phyloP scores from a whole-genome alignment of 2,113 vertebrate genomes.

The Strix uralensis region DNA sequence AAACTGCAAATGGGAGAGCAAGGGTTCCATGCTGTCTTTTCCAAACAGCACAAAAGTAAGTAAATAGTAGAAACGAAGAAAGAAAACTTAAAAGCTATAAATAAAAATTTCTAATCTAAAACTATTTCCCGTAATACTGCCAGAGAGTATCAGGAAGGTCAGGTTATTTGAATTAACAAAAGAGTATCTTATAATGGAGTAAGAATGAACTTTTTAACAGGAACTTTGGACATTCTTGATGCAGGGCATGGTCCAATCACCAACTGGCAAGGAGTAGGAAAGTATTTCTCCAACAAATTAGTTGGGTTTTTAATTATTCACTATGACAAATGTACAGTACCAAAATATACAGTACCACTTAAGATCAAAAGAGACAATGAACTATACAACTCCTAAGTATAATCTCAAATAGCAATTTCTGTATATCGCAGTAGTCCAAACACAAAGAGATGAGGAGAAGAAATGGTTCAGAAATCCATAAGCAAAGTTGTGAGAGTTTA shows the following conservation, averaged over 20 bases:
- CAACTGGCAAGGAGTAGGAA: neutral
- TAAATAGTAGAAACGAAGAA: neutral
- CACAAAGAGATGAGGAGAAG: neutral
- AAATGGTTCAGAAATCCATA: neutral
- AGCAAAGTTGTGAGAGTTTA: neutral
- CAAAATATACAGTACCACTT: neutral
- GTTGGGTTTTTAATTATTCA: neutral
- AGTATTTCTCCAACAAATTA: neutral
- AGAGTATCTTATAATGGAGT: neutral
- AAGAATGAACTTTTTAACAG: neutral
- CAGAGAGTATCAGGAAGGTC: neutral
- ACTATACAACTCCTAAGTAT: neutral
- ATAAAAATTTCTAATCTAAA: neutral
- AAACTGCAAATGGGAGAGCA: neutral
- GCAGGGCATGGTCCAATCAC: neutral
- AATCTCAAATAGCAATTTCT: neutral
- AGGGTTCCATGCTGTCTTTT: neutral
- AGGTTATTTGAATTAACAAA: neutral
- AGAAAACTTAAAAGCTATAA: neutral
- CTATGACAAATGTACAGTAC: neutral
- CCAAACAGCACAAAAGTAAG: neutral
- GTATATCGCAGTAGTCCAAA: neutral
- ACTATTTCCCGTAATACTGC: neutral
- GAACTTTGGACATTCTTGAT: neutral
- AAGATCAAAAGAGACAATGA: neutral